Base-by-base conservation (phyloP, 2,797 vertebrate genomes). In the Catharus ustulatus region DNA sequence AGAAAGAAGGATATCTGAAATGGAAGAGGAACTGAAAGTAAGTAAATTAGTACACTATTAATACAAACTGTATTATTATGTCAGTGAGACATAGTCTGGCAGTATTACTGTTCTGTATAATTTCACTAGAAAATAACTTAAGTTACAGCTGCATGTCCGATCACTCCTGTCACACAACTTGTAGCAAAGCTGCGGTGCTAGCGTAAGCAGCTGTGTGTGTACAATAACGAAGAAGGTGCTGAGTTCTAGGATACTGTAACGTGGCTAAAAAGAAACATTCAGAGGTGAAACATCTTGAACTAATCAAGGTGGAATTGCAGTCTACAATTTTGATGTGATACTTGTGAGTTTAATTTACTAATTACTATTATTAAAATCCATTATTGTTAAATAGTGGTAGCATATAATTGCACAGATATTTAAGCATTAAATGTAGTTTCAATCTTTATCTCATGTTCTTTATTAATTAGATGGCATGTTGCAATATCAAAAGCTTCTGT, bases 1-100 rank as follows among this genome's bases (percentile, higher is more conserved):
- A 98, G 99, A 99, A 99, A 99, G 99, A 98, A 99, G 99, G 98
- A 99, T 99, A 97, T 99, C 99, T 99, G 99, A 99, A 98, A 99
- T 99, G 99, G 99, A 99, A 98, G 99, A 99, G 97, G 99, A 99
- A 97, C 99, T 99, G 90, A 99, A 99, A 99, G 99, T 99, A 98
- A 98, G 98, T 97, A 51, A 82, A 90, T 36, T 64, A 58, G 51
- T 48, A 34, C 26, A 38, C 5, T 18, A 1, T 68, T 52, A 74
- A 29, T 93, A 61, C 10, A 11, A 67, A 64, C 46, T 10, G 5
- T 32, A 30, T 82, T 49, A 22, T 20, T 52, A 0, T 46, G 43
- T 64, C 22, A 21, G 51, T 42, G 38, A 67, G 52, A 24, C 17
- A 20, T 49, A 71, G 20, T 45, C 43, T 69, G 43, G 15, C 74